Base-by-base conservation (phyloP, 2,113 vertebrate species). In the Triplophysa rosa region DNA sequence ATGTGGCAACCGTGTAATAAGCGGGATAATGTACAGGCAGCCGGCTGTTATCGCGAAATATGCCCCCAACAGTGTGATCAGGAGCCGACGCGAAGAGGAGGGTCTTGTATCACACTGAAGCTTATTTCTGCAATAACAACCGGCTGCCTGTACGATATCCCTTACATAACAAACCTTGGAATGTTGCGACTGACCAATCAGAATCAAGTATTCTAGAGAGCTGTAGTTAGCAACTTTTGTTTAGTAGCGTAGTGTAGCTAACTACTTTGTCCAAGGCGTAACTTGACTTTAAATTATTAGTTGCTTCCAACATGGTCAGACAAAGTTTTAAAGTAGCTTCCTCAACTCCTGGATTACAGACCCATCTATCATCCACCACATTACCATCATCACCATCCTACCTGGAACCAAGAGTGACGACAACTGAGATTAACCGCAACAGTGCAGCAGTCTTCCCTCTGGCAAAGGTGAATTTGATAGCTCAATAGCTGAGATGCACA, bases 381-480 rank as follows among this genome's bases (percentile, higher is more conserved):
- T 26, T 54, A n/a, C 42, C 26, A 66, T 54, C 4, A 33, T 63
- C 29, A 63, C 47, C 59, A 8, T 45, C 19, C 63, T 52, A 40
- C 73, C 24, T 76, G 11, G 63, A 40, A 45, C 16, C 2, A 14
- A 21, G 23, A 21, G 14, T 65, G 72, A 64, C 21, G 19, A 29
- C 23, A 24, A 63, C 63, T 66, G 56, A 75, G 79, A 33, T 81
- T 72, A 80, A 64, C 68, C 62, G 0, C 58, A 71, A 64, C 17
- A 24, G 21, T 54, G 52, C 69, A 40, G 19, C 37, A 49, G 52
- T 58, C 71, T 56, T 67, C 47, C 59, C 49, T 80, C 29, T 1
- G 79, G 79, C 33, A 49, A 67, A 37, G 37, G 49, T 80, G 79
- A 67, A 80, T 67, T 67, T 75, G 79, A 80, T 74, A 80, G 52